phyloP scores from a whole-genome alignment of 2,797 vertebrate species.

The Geotrypetes seraphini region DNA sequence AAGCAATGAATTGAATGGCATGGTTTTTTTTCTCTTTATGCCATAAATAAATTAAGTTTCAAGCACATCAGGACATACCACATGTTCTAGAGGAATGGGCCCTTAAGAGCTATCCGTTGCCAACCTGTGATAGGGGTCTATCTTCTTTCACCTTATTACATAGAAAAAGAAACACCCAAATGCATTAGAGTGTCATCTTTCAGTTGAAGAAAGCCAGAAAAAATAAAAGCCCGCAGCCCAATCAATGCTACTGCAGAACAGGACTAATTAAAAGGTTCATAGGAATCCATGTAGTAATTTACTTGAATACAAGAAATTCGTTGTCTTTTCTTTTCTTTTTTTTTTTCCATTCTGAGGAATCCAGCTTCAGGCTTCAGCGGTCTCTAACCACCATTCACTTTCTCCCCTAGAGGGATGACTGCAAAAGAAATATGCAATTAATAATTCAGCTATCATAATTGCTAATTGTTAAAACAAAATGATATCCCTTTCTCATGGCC shows the following conservation, averaged over 20 bases:
- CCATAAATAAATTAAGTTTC: no score
- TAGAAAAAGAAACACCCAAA: constrained; percentile 29
- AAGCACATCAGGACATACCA: no score
- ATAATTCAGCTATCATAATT: constrained; percentile 85
- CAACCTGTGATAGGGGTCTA: no score
- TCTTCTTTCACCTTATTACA: neutral
- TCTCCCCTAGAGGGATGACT: constrained; percentile 65
- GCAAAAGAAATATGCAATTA: constrained; percentile 89
- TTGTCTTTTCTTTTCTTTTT: constrained; percentile 51
- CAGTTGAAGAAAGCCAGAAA: constrained; percentile 65
- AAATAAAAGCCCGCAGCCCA: constrained; percentile 73
- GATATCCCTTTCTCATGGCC: constrained; percentile 80
- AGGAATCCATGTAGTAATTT: constrained; percentile 84
- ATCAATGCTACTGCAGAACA: constrained; percentile 76
- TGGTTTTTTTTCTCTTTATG: no score
- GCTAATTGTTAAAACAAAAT: constrained; percentile 94
- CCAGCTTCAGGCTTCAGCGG: constrained; percentile 83
- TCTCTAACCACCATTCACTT: constrained; percentile 64
- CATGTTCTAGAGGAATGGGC: no score
- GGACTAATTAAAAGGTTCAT: constrained; percentile 95
- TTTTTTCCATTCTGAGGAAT: constrained; percentile 75
- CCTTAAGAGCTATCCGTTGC: no score
- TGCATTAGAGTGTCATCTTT: constrained; percentile 27
- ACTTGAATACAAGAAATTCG: constrained; percentile 68
- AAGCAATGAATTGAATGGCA: no score